These are phyloP conservation scores for Brachyptera putata DNA, from an alignment of 2,888 invertebrate genomes.

Conservation along the genomic window DNA sequence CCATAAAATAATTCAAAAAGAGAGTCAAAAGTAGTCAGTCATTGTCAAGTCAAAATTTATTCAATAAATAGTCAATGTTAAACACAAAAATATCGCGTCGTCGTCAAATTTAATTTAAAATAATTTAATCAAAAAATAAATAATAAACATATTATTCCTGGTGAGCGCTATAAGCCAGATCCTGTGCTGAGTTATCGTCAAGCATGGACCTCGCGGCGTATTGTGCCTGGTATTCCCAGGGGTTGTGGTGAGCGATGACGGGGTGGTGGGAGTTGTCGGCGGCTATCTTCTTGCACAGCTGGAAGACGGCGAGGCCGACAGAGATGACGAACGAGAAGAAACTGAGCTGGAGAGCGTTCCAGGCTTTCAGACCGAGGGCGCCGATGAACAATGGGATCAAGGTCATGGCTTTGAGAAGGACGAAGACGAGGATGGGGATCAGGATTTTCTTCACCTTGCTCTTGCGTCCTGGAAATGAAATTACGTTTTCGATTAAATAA, in stretches of 20 bases:
- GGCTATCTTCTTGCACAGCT: conserved; percentile 78
- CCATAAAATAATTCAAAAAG: no score
- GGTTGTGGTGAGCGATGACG: conserved; percentile 20
- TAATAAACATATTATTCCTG: background rate
- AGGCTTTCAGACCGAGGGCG: conserved; percentile 80
- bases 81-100: no score
- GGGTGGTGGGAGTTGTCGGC: conserved; percentile 62
- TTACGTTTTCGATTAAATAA: no score
- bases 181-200: conserved; percentile 26
- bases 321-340: conserved; percentile 87
- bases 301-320: conserved; percentile 81
- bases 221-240: conserved; percentile 10
- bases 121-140: background rate
- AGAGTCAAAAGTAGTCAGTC: no score
- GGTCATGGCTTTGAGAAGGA: conserved; percentile 82
- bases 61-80: no score
- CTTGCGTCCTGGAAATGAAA: conserved; percentile 28
- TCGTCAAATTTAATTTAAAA: no score
- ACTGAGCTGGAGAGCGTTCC: conserved; percentile 82
- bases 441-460: conserved; percentile 83
- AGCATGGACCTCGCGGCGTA: conserved; percentile 23
- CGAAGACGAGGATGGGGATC: conserved; percentile 79
- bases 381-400: conserved; percentile 81
- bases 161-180: conserved; percentile 32
- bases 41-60: no score